Base-by-base conservation (phyloP, 2,113 vertebrate species). In the Nanorana parkeri region DNA sequence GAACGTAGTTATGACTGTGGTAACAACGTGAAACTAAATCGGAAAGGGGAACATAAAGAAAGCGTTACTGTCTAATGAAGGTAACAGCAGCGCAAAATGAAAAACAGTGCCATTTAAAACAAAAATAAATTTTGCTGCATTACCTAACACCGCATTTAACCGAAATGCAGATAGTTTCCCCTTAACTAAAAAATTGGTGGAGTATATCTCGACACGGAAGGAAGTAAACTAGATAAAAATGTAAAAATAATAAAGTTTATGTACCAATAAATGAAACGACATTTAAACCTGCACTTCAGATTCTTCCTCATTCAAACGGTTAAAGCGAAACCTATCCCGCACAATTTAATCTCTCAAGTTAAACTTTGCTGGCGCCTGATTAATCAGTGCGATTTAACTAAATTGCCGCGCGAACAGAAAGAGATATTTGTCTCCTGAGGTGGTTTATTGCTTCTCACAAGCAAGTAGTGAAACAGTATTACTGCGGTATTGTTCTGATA, bases 231-330 rank as follows among this genome's bases (percentile, higher is more conserved):
- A 16, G 60, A 65, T 63, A 63, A 64, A 55, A 66, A 78, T 78
- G 41, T 56, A 65, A 78, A 78, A 78, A 64, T 67, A 52, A 78
- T 78, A 78, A 28, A 29, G 76, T 78, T 78, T 78, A 78, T 67
- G 41, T 55, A 78, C 47, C 74, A 77, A 78, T 65, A 66, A 66
- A 78, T 78, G 61, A 78, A 78, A 78, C 67, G 76, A 66, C 76
- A 67, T 78, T 78, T 78, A 67, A 52, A 17, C 20, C 58, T 54
- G 23, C 63, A 67, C 64, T 78, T 36, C 61, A 5, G 61, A 54
- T 55, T 41, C 47, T 67, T 66, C 61, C 61, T 67, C 52, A 67
- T 78, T 16, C 17, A 5, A 55, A 60, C 20, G 24, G 61, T 52
- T 63, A 78, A 55, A 17, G 29, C 61, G 55, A 47, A 29, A 66